These are phyloP conservation scores for Corythoichthys haematopterus DNA, from an alignment of 2,113 vertebrate genomes.

Conservation along the genomic window DNA sequence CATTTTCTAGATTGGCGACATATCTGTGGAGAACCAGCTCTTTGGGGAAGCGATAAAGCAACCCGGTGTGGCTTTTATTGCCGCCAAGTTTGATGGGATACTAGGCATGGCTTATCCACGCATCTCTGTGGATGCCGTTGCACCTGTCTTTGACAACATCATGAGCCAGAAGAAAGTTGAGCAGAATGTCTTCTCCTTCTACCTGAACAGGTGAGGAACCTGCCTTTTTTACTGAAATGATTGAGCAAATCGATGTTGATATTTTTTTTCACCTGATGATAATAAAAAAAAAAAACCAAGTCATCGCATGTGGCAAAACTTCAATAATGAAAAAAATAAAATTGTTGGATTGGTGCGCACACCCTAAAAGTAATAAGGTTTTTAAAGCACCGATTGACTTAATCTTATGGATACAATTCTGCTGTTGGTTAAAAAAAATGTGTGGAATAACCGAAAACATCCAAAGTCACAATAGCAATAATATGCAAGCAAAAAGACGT, in stretches of 20 bases:
- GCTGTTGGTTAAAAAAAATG: no score
- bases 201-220: constrained; percentile 84
- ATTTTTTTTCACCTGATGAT: background rate
- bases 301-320: background rate
- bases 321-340: background rate
- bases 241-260: background rate
- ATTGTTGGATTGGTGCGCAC: background rate
- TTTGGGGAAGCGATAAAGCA: constrained; percentile 92
- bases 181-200: constrained; percentile 89
- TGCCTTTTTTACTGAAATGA: background rate
- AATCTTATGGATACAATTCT: no score
- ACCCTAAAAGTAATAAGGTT: background rate
- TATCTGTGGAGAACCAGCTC: constrained; percentile 73
- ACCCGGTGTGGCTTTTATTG: constrained; percentile 85
- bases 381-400: no score
- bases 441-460: no score
- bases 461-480: no score
- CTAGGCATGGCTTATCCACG: constrained; percentile 85
- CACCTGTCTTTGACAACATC: constrained; percentile 87
- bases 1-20: constrained; percentile 55
- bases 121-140: constrained; percentile 81
- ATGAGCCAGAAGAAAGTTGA: constrained; percentile 85
- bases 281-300: no score
- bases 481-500: no score
- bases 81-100: constrained; percentile 93